phyloP scores from a whole-genome alignment of 2,888 invertebrate genomes.

The Reticulitermes lucifugus region DNA sequence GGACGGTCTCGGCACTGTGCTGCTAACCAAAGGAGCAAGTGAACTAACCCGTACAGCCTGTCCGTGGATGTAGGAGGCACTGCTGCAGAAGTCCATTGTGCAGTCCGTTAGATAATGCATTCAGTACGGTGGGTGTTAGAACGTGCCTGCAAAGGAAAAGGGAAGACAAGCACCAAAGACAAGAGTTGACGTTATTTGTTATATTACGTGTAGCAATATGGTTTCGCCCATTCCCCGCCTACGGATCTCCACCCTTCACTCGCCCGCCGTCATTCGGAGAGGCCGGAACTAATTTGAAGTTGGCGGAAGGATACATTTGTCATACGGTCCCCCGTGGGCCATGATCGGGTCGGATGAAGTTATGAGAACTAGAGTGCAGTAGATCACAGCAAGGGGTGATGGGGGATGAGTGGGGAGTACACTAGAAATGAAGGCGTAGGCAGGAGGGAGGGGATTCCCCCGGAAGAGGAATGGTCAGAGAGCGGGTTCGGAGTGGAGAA shows the following conservation, averaged over 20 bases:
- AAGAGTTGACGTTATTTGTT: constrained; percentile 47
- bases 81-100: not conserved
- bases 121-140: not conserved
- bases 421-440: not conserved
- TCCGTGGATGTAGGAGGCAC: not conserved
- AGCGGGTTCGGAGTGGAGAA: constrained; percentile 18
- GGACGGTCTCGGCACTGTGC: no score
- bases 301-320: constrained; percentile 67
- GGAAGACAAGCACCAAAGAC: constrained; percentile 7
- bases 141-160: not conserved
- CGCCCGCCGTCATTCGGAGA: constrained; percentile 53
- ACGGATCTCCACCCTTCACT: constrained; percentile 29
- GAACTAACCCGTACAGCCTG: no score
- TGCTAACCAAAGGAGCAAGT: no score
- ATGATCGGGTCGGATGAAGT: constrained; percentile 67
- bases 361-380: constrained; percentile 65
- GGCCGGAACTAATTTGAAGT: constrained; percentile 67
- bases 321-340: constrained; percentile 65
- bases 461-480: constrained; percentile 51
- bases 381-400: constrained; percentile 60
- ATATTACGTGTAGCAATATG: constrained; percentile 49
- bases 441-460: constrained; percentile 11
- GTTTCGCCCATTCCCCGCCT: constrained; percentile 37
- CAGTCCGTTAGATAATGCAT: not conserved
- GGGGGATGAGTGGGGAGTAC: constrained; percentile 36